Percentiles rank a stretch among this genome's conserved stretches.
Conservation (phyloP, 2,113 vertebrate genomes). For the Nymphicus hollandicus region DNA sequence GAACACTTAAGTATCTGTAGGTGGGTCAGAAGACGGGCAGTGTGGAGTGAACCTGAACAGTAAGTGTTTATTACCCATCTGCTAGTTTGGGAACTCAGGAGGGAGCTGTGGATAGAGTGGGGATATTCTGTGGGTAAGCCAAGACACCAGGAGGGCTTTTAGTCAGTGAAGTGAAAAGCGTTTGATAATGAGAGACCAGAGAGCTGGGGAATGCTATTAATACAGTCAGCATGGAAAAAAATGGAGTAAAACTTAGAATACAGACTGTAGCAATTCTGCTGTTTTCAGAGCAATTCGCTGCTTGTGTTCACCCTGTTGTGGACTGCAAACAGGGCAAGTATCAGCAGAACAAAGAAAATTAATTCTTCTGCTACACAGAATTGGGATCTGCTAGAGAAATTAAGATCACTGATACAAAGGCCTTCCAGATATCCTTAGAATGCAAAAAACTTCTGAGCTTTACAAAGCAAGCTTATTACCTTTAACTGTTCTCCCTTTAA, state of each 20-base stretch:
- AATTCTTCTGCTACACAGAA: neutral
- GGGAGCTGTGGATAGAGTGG: neutral
- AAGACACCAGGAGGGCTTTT: neutral
- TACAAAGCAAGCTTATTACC: neutral
- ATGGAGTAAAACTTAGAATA: neutral
- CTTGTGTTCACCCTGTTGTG: fast-evolving
- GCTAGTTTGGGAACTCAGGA: neutral
- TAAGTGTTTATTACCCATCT: neutral
- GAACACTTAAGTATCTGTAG: neutral
- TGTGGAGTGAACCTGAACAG: neutral
- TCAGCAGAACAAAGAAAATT: neutral
- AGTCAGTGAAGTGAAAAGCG: neutral
- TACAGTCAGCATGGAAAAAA: neutral
- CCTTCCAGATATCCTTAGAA: neutral
- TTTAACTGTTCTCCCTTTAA: neutral
- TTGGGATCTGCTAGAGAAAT: neutral
- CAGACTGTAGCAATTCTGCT: neutral
- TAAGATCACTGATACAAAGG: neutral
- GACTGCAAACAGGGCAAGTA: neutral
- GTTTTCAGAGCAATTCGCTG: neutral
- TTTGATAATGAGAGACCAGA: neutral
- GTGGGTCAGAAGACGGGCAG: neutral
- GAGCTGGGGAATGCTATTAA: neutral
- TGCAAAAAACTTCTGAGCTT: neutral
- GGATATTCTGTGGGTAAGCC: neutral